These are phyloP conservation scores for Passer domesticus DNA, from an alignment of 2,113 vertebrate genomes.

Conservation along the genomic window DNA sequence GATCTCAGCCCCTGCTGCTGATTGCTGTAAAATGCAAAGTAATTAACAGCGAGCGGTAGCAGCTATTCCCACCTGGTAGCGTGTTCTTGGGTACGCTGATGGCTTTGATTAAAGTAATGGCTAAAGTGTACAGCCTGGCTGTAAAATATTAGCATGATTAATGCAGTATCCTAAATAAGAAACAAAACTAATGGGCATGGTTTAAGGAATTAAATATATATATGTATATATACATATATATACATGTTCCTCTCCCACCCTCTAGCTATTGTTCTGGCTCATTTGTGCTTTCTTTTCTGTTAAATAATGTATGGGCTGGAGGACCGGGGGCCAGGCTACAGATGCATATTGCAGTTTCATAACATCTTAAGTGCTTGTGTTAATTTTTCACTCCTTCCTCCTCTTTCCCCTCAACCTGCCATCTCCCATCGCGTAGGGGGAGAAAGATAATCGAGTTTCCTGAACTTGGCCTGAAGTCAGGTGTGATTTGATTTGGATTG, in stretches of 20 bases:
- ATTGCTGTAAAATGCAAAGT: constrained; percentile 85
- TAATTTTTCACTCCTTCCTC: constrained; percentile 44
- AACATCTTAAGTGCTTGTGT: constrained; percentile 65
- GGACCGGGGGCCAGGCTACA: constrained; percentile 55
- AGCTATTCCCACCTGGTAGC: constrained; percentile 83
- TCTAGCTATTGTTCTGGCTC: constrained; percentile 73
- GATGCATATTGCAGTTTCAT: constrained; percentile 62
- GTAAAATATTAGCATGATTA: constrained; percentile 84
- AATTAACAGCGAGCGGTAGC: constrained; percentile 81
- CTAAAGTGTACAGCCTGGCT: constrained; percentile 76
- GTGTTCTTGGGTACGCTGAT: constrained; percentile 76
- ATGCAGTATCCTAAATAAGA: constrained; percentile 80
- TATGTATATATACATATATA: background rate
- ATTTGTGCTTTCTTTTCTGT: constrained; percentile 73
- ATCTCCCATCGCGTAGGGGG: background rate
- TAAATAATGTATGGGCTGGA: constrained; percentile 73
- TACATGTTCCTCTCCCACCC: constrained; percentile 1
- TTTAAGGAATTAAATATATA: constrained; percentile 57
- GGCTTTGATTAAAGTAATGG: constrained; percentile 84
- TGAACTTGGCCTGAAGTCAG: constrained; percentile 16
- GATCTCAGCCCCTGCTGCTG: constrained; percentile 83
- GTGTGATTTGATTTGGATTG: constrained; percentile 11
- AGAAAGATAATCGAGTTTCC: constrained; percentile 34
- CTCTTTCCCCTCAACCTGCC: constrained; percentile 22
- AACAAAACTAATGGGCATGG: constrained; percentile 74